Conservation (phyloP, 92 coral and sea anemone species). For the Ricordea florida region DNA sequence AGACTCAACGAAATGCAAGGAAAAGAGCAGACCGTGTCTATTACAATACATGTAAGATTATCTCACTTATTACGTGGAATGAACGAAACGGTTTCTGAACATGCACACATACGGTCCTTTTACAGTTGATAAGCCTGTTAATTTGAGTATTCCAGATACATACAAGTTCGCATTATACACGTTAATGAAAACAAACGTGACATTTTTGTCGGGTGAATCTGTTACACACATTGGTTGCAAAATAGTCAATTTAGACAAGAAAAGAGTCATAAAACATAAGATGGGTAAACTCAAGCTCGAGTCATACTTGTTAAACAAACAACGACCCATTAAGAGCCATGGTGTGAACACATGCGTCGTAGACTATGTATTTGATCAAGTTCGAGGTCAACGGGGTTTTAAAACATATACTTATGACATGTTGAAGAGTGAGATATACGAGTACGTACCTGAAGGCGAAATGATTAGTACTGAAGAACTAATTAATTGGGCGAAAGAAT, state of each 20-base stretch:
- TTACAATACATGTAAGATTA: not conserved
- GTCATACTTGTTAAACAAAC: conserved; percentile 19
- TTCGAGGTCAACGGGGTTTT: conserved; percentile 24
- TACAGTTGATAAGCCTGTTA: not conserved
- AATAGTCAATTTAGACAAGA: not conserved
- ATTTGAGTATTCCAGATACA: not conserved
- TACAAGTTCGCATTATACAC: not conserved
- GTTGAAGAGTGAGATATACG: conserved; percentile 10
- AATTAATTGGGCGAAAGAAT: conserved; percentile 21
- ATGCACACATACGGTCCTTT: too few relatives aligned
- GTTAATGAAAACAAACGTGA: not conserved
- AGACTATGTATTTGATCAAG: conserved; percentile 49
- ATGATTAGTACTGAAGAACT: conserved; percentile 47
- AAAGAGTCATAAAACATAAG: not conserved
- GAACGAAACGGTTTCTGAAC: too few relatives aligned
- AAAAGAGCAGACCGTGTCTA: not conserved
- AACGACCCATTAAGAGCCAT: conserved; percentile 1
- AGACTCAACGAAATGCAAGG: not conserved
- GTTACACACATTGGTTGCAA: not conserved
- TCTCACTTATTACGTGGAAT: too few relatives aligned
- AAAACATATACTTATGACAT: conserved; percentile 39
- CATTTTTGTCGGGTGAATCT: not conserved
- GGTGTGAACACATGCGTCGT: conserved; percentile 36
- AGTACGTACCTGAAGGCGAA: not conserved
- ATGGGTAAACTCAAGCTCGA: conserved; percentile 32